Base-by-base conservation (phyloP, 2,888 invertebrate genomes). In the Busseola fusca region DNA sequence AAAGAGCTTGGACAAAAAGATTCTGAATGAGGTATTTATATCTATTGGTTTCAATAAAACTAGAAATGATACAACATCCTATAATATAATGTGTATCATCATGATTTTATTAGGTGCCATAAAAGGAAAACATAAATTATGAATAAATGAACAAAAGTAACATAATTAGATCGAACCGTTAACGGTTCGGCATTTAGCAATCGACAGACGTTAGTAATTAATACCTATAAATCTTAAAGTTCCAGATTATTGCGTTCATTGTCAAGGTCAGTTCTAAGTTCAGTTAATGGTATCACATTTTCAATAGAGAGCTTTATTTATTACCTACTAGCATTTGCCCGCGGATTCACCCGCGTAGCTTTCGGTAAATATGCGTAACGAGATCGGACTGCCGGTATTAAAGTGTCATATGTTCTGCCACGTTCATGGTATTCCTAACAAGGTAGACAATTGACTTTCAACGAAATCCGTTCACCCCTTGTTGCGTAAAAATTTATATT, bases 101-200 rank as follows among this genome's bases (percentile, higher is more conserved):
- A 60, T 57, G 48, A 21, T 74, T 80, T 78, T 74, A 78, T 74
- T 67, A 40, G 0, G n/a, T 57, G 27, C 25, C 65, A 42, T 80
- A 72, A 65, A 74, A 25, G 18, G n/a, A 52, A 21, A 21, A 42
- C 58, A 72, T 66, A 57, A 76, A 76, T 76, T 42, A 40, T 27
- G 10, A 16, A 48, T 69, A 58, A 57, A 58, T 37, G 34, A 27
- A 68, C n/a, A 50, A 50, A 62, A 21, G 18, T 52, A 52, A 68
- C 59, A 34, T 52, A 62, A 72, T 45, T 30, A 42, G 34, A 78
- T 60, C 25, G 64, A n/a, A 60, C 9, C 62, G 42, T 57, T 70
- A 27, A 60, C 9, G 50, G 37, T 62, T 69, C n/a, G 30, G 21
- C 37, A 45, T 48, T 62, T 40, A 18, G n/a, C 27, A n/a, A 58